Conservation (phyloP, 2,888 invertebrate genomes). For the Dolichomitus sp. region DNA sequence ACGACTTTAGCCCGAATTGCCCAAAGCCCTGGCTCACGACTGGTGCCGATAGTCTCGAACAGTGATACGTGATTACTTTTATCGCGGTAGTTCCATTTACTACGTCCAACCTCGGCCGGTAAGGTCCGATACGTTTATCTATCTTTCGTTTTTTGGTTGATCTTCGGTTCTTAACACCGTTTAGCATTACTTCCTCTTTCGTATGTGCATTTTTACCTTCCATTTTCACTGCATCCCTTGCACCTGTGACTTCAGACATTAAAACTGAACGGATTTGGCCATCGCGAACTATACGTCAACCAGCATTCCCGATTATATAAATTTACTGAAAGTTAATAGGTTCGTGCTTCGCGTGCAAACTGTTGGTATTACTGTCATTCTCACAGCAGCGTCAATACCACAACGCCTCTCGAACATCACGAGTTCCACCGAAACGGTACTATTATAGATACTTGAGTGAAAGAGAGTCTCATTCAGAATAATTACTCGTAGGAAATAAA, state of each 20-base stretch:
- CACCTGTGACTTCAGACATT: background rate
- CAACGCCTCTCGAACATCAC: slow-evolving; percentile 33
- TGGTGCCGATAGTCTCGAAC: slow-evolving; percentile 57
- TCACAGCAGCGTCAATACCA: slow-evolving; percentile 38
- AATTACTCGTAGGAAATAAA: background rate
- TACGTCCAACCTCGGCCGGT: slow-evolving; percentile 33
- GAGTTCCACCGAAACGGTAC: slow-evolving; percentile 8
- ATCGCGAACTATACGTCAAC: background rate
- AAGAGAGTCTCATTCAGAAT: slow-evolving; percentile 8
- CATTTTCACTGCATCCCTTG: background rate
- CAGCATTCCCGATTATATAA: slow-evolving; percentile 50
- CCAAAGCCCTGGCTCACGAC: slow-evolving; percentile 52
- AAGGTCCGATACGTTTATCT: slow-evolving; percentile 19
- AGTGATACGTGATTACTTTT: slow-evolving; percentile 65
- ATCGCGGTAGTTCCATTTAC: slow-evolving; percentile 66
- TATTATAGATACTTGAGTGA: background rate
- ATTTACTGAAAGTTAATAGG: slow-evolving; percentile 64
- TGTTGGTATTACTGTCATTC: slow-evolving; percentile 50
- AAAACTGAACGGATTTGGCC: background rate
- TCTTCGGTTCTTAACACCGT: background rate
- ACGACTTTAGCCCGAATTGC: slow-evolving; percentile 59
- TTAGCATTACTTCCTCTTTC: background rate
- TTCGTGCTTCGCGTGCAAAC: slow-evolving; percentile 67
- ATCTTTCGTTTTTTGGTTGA: slow-evolving; percentile 10
- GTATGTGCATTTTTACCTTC: background rate